A percentile compares a stretch with the other conserved stretches of the same genome.
Evolutionary conservation across 1,140 invertebrate species (phyloP).

Genomic region (Tetramorium parvispinum): DNA sequence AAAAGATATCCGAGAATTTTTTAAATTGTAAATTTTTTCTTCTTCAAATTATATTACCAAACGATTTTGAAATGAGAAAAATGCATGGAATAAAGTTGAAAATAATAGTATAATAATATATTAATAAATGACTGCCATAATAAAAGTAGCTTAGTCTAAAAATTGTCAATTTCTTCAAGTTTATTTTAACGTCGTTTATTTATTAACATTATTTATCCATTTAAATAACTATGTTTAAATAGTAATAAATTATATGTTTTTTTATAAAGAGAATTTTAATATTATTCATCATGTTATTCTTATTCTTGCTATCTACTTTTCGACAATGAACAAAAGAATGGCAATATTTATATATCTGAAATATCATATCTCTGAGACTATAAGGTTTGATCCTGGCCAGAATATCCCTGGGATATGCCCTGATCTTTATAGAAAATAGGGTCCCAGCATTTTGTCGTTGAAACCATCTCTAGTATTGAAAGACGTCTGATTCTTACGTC

Average conservation of each 20-base stretch:
- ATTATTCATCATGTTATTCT: background rate
- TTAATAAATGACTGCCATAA: background rate
- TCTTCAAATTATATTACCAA: conserved; percentile 12
- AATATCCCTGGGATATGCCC: conserved; percentile 42
- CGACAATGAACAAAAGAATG: background rate
- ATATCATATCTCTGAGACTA: conserved; percentile 54
- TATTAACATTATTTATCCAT: background rate
- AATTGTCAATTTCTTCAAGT: background rate
- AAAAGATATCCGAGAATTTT: conserved; percentile 32
- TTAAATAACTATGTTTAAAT: background rate
- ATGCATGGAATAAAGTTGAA: background rate
- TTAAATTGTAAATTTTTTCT: conserved; percentile 60
- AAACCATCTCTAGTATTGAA: conserved; percentile 49
- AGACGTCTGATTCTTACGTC: conserved; percentile 45
- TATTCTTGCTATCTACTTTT: background rate
- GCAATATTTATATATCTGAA: conserved; percentile 49
- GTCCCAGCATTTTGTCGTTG: conserved; percentile 54
- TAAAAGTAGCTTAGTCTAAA: background rate
- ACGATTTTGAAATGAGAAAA: background rate
- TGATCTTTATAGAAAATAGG: conserved; percentile 61
- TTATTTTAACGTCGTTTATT: background rate
- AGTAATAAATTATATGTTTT: background rate
- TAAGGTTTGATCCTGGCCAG: conserved; percentile 67
- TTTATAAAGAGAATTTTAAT: background rate
- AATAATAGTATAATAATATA: background rate